Base-by-base conservation (phyloP, 2,113 vertebrate species). In the Myanophis thanlyinensis region DNA sequence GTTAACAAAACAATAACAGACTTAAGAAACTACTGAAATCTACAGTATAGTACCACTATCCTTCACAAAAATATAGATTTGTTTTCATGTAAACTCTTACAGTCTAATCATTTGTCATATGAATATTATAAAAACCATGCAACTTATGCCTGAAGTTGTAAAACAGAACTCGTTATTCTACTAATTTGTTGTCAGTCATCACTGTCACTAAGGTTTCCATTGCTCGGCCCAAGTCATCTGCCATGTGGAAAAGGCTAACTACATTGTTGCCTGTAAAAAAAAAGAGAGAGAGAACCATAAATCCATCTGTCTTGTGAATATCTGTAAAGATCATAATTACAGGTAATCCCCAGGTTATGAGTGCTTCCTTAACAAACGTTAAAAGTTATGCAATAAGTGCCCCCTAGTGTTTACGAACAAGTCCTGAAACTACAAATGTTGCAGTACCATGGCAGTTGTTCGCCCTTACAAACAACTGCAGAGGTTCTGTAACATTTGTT, bases 21-120 rank as follows among this genome's bases (percentile, higher is more conserved):
- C 98, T 98, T 99, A 99, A 98, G 98, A 99, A 99, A 99, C 99
- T 99, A 99, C 99, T 98, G 97, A 99, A 99, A 98, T 99, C 98
- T 99, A 99, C 98, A 99, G 98, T 98, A 98, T 98, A 98, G 97
- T 99, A 99, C 98, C 97, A 98, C 98, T 98, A 99, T 98, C 98
- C 98, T 99, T 99, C 99, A 99, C 98, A 99, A 99, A 99, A 99
- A 99, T 99, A 99, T 98, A 99, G 98, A 98, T 98, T 98, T 98
- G 97, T 97, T 98, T 98, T 98, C 98, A 98, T 99, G 99, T 99
- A 99, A 99, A 99, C 99, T 98, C 98, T 98, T 99, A 98, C 98
- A 98, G 98, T 99, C 98, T 98, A 98, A 98, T 98, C 98, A 97
- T 98, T 98, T 98, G 98, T 97, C 98, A 98, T 98, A 98, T 97